A percentile compares a stretch with the other conserved stretches of the same genome.
Conservation (phyloP, 1,140 invertebrate genomes). For the Scaptomyza graminum region DNA sequence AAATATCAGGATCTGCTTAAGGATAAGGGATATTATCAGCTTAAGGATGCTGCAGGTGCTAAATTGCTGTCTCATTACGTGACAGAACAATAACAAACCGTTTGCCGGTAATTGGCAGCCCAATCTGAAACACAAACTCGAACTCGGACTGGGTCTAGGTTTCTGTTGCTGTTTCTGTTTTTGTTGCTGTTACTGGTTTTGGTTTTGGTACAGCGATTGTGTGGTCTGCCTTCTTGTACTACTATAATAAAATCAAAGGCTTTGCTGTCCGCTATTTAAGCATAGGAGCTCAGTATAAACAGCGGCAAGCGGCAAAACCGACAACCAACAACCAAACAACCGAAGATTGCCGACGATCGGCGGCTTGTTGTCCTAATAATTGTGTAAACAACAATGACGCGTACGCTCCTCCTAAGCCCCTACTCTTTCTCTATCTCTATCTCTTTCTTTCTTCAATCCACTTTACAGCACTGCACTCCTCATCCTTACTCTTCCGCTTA, state of each 20-base stretch:
- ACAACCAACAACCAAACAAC: slow-evolving; percentile 9
- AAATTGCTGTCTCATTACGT: slow-evolving; percentile 76
- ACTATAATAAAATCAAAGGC: slow-evolving; percentile 38
- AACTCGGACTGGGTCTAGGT: neutral
- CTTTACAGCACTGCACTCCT: neutral
- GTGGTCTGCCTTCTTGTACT: slow-evolving; percentile 7
- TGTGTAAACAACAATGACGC: slow-evolving; percentile 83
- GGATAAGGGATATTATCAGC: neutral
- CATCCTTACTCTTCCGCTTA: neutral
- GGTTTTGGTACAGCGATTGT: slow-evolving; percentile 10
- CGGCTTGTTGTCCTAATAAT: slow-evolving; percentile 83
- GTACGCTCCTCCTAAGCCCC: slow-evolving; percentile 58
- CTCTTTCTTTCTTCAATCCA: slow-evolving; percentile 19
- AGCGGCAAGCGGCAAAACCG: slow-evolving; percentile 39
- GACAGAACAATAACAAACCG: slow-evolving; percentile 64
- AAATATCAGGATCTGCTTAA: slow-evolving; percentile 33
- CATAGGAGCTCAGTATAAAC: slow-evolving; percentile 41
- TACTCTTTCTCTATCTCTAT: slow-evolving; percentile 4
- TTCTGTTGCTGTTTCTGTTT: neutral
- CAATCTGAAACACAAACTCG: slow-evolving; percentile 9
- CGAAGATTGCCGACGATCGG: slow-evolving; percentile 62
- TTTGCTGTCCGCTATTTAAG: slow-evolving; percentile 14
- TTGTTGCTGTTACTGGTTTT: slow-evolving; percentile 3
- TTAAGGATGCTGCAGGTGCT: slow-evolving; percentile 57
- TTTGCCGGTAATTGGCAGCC: slow-evolving; percentile 48